phyloP scores from a whole-genome alignment of 2,888 invertebrate genomes.

The Sacculina carcini region DNA sequence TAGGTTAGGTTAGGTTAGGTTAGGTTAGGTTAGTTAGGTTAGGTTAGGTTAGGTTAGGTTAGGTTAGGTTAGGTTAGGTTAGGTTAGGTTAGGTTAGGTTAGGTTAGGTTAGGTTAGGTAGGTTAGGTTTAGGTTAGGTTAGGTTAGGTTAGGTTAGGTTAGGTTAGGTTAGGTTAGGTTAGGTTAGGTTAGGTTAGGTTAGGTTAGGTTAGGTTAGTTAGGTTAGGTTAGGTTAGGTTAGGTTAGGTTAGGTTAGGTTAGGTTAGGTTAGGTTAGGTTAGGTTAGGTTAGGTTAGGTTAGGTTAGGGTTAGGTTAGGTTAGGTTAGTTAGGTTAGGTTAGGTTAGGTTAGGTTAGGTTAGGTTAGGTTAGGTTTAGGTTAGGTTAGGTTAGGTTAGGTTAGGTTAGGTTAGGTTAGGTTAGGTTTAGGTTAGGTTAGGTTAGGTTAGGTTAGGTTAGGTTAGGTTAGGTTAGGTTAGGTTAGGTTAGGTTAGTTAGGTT shows the following conservation, averaged over 20 bases:
- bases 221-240: not conserved
- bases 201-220: not conserved
- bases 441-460: not conserved
- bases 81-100: too few species aligned
- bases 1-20: too few species aligned
- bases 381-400: slow-evolving; percentile 1
- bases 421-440: too few species aligned
- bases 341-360: not conserved
- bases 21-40: too few species aligned
- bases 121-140: too few species aligned
- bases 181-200: not conserved
- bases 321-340: not conserved
- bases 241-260: not conserved
- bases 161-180: too few species aligned
- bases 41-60: too few species aligned
- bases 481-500: not conserved
- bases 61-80: too few species aligned
- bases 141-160: too few species aligned
- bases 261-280: not conserved
- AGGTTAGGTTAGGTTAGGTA: too few species aligned
- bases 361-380: not conserved
- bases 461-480: not conserved
- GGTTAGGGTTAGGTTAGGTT: not conserved
- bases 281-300: not conserved
- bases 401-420: not conserved